Base-by-base conservation (phyloP, 2,888 invertebrate species). In the Dugesia japonica region DNA sequence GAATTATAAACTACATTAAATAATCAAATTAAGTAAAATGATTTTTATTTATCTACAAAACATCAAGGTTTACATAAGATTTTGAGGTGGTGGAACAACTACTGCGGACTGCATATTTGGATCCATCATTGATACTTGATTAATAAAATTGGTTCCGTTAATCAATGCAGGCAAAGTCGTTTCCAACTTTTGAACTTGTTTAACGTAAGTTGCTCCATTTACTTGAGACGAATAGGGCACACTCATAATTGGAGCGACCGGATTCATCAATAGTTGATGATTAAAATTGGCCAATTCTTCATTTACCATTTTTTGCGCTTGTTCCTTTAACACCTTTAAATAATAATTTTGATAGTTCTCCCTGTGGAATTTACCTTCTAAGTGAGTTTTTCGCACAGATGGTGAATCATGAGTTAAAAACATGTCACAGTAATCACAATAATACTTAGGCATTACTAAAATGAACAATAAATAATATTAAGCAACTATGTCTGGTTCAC, bases 331-430 rank as follows among this genome's bases (percentile, higher is more conserved):
- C 56, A 56, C 56, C 56, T 56, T 56, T 56, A 56, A 56, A 56
- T 56, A 56, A 56, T 56, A 56, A 56, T 56, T 56, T 23, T 56
- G 56, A 56, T 56, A 56, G 56, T 56, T 56, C 56, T 56, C 56
- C 56, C 56, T 56, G 56, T 56, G 56, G 56, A 56, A 56, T 56
- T 56, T 56, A 56, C 56, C 56, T 56, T 56, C 56, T 56, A 56
- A 56, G 23, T 56, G 56, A 23, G 56, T 56, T 56, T 56, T 56
- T 56, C 56, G 4, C 56, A 56, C 56, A n/a, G 56, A 56, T 56
- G 56, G 56, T 20, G 56, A 56, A 56, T 56, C 56, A n/a, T 56
- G 56, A 20, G 56, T 56, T 23, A 56, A 56, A 56, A 56, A 56
- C 56, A 56, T 56, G n/a, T 56, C 56, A 23, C 56, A 56, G 17